phyloP scores from a whole-genome alignment of 2,113 vertebrate genomes.

The Hemichromis elongatus region DNA sequence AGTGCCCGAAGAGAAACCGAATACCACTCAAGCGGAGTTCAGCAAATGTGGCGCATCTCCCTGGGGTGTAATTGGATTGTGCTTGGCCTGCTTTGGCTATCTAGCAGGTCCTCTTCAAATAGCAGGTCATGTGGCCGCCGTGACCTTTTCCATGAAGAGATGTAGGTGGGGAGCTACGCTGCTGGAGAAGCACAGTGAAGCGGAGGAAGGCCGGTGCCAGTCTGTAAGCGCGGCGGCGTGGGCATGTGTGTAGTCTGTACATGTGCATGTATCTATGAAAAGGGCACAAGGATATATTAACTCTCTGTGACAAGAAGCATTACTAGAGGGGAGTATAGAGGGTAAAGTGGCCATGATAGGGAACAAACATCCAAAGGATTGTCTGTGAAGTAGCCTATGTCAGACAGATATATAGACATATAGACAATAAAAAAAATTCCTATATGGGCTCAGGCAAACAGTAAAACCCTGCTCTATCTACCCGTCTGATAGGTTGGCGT shows the following conservation, averaged over 20 bases:
- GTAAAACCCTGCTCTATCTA: conserved; percentile 4
- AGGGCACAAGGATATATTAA: conserved; percentile 69
- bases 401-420: not conserved
- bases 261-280: conserved; percentile 57
- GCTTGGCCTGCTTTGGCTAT: conserved; percentile 49
- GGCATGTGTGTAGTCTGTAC: conserved; percentile 31
- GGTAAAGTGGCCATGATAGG: conserved; percentile 35
- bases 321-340: conserved; percentile 33
- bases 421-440: not conserved
- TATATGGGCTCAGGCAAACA: not conserved
- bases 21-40: conserved; percentile 37
- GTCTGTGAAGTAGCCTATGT: not conserved
- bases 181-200: conserved; percentile 23
- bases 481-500: conserved; percentile 53
- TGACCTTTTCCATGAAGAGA: conserved; percentile 64
- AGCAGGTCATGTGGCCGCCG: conserved; percentile 55
- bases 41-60: conserved; percentile 52
- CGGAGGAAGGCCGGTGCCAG: conserved; percentile 11
- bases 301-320: conserved; percentile 58
- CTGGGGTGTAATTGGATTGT: conserved; percentile 59
- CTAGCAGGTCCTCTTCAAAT: conserved; percentile 51
- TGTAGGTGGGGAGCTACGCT: conserved; percentile 36
- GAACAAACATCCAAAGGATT: not conserved
- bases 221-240: not conserved
- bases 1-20: conserved; percentile 26